Conservation (phyloP, 2,888 invertebrate species). For the Lepidocyrtinus sp. region DNA sequence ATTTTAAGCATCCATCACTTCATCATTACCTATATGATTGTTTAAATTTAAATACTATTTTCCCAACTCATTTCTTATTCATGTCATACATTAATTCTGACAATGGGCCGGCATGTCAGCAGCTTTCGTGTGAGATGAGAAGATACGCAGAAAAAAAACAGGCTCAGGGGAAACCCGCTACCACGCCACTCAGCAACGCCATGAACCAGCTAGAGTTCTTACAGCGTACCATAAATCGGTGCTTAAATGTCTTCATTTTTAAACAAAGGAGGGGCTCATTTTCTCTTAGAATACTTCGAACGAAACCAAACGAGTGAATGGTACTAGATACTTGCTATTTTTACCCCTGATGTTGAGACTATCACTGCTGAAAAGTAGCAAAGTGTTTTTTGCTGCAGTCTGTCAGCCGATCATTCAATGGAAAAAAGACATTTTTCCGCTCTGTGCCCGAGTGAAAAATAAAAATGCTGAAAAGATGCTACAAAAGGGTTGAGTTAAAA, state of each 20-base stretch:
- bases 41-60: constrained; percentile 3
- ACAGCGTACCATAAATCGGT: neutral
- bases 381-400: constrained; percentile 9
- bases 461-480: neutral
- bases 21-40: neutral
- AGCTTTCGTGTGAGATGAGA: neutral
- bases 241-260: neutral
- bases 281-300: neutral
- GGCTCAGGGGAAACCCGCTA: neutral
- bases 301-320: neutral
- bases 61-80: constrained; percentile 6
- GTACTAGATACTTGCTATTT: constrained; percentile 8
- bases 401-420: constrained; percentile 49
- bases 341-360: neutral
- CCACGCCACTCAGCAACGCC: no score
- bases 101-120: constrained; percentile 11
- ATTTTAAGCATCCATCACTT: neutral
- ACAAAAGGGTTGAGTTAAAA: neutral
- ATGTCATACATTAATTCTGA: neutral
- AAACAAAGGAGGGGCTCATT: constrained; percentile 3
- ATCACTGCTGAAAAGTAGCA: neutral
- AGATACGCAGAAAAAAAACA: neutral
- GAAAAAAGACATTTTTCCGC: constrained; percentile 43
- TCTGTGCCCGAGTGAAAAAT: constrained; percentile 4
- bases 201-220: neutral